These are phyloP conservation scores for Mormyrus hasselquistii DNA, from an alignment of 2,797 vertebrate species.

Conservation along the genomic window DNA sequence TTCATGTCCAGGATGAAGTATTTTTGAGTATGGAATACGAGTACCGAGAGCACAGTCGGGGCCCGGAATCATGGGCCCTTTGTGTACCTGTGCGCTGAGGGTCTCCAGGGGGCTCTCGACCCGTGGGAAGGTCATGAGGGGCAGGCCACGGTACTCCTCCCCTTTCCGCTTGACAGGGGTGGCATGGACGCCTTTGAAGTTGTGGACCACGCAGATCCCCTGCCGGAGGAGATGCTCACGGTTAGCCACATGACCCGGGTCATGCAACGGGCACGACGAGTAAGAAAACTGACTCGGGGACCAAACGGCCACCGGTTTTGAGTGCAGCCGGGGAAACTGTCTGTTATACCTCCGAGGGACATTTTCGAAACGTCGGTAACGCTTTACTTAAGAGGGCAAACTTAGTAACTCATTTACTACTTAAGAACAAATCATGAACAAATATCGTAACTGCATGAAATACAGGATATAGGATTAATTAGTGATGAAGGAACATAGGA, in stretches of 20 bases:
- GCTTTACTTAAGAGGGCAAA: background rate
- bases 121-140: slow-evolving; percentile 93
- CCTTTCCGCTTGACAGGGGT: slow-evolving; percentile 77
- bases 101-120: slow-evolving; percentile 97
- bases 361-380: background rate
- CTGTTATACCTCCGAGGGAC: background rate
- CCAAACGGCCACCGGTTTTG: background rate
- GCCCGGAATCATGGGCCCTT: background rate
- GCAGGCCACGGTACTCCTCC: slow-evolving; percentile 83
- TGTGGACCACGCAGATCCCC: slow-evolving; percentile 96
- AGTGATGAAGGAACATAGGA: background rate
- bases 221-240: slow-evolving; percentile 39
- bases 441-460: background rate
- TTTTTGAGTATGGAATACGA: background rate
- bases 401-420: background rate
- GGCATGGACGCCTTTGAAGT: slow-evolving; percentile 84
- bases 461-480: background rate
- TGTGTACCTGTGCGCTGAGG: slow-evolving; percentile 86
- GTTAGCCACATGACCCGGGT: background rate
- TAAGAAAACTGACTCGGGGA: background rate
- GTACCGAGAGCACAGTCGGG: background rate
- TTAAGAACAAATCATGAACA: background rate
- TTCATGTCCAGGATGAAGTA: background rate
- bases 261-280: background rate
- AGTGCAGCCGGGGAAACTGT: background rate